Conservation (phyloP, 1,140 invertebrate genomes). For the Drosophila nasuta region DNA sequence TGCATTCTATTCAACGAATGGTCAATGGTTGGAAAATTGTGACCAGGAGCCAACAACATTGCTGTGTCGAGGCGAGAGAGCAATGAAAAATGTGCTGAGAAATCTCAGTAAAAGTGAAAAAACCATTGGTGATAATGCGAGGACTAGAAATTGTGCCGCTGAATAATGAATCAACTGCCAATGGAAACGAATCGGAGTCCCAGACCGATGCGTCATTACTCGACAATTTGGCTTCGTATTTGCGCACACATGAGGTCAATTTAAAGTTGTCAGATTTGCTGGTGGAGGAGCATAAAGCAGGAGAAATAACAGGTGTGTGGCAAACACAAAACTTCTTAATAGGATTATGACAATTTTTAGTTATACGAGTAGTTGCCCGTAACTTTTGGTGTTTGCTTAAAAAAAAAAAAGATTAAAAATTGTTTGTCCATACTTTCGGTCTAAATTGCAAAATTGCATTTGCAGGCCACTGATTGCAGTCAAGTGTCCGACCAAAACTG, state of each 20-base stretch:
- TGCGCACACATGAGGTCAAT: slow-evolving; percentile 89
- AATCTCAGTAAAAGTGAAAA: slow-evolving; percentile 70
- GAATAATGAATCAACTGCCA: slow-evolving; percentile 29
- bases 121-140: slow-evolving; percentile 71
- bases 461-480: slow-evolving; percentile 1
- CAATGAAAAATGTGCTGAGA: slow-evolving; percentile 68
- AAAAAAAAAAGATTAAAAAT: not conserved
- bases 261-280: slow-evolving; percentile 88
- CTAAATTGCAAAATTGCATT: not conserved
- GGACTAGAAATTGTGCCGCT: slow-evolving; percentile 79
- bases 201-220: slow-evolving; percentile 68
- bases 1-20: slow-evolving; percentile 52
- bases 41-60: slow-evolving; percentile 52
- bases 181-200: slow-evolving; percentile 1
- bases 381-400: not conserved
- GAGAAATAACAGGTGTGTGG: slow-evolving; percentile 47
- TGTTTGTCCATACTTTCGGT: not conserved
- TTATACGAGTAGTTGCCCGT: not conserved
- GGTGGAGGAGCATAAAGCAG: slow-evolving; percentile 55
- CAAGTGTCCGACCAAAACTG: not conserved
- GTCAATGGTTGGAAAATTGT: slow-evolving; percentile 56
- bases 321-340: slow-evolving; percentile 26
- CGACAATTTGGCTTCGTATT: slow-evolving; percentile 87
- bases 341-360: slow-evolving; percentile 13
- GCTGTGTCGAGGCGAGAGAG: slow-evolving; percentile 75